Conservation (phyloP, 2,888 invertebrate species). For the Argyresthia goedartella region DNA sequence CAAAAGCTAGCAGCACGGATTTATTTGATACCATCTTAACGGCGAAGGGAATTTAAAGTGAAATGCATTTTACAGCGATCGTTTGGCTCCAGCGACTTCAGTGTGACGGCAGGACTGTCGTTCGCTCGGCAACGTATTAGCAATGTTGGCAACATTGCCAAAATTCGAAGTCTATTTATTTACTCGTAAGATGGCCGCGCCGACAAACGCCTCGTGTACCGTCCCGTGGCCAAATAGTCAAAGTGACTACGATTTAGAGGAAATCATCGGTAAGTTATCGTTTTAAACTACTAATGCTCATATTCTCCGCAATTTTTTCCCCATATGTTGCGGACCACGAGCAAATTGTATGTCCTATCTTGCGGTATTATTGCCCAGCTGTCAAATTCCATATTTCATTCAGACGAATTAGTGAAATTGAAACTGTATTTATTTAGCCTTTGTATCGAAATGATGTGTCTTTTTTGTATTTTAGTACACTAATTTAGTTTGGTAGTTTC, state of each 20-base stretch:
- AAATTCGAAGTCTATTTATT: constrained; percentile 27
- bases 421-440: too few species aligned
- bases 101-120: constrained; percentile 40
- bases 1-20: too few species aligned
- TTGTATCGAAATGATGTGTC: too few species aligned
- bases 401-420: too few species aligned
- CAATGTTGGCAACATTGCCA: constrained; percentile 18
- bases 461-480: too few species aligned
- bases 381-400: constrained; percentile 14
- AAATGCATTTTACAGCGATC: background rate
- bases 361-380: constrained; percentile 12
- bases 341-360: constrained; percentile 10
- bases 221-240: constrained; percentile 89
- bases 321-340: constrained; percentile 8
- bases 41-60: too few species aligned
- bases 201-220: constrained; percentile 40
- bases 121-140: constrained; percentile 36
- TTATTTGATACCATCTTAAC: too few species aligned
- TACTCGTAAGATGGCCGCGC: constrained; percentile 55
- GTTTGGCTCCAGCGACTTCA: background rate
- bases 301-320: background rate
- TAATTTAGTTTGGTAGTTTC: too few species aligned
- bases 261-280: constrained; percentile 86
- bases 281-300: constrained; percentile 11
- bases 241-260: constrained; percentile 92